phyloP scores from a whole-genome alignment of 2,888 invertebrate genomes.

The Gymnocheta viridis region DNA sequence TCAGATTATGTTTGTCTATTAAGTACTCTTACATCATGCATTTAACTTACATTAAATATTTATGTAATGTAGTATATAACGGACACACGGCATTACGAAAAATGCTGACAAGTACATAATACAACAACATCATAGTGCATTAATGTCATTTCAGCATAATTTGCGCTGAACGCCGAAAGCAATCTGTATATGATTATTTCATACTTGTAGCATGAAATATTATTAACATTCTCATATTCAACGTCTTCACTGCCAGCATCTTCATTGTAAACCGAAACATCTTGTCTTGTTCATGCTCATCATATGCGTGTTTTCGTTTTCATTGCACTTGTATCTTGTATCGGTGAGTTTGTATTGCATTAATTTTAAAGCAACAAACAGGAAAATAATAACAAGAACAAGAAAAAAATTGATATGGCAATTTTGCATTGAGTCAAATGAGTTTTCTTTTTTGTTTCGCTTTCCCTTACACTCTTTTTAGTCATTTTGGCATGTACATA shows the following conservation, averaged over 20 bases:
- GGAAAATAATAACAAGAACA: constrained; percentile 4
- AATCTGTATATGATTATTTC: constrained; percentile 37
- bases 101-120: neutral
- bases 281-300: neutral
- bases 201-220: constrained; percentile 36
- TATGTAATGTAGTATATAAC: neutral
- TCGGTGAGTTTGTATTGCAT: constrained; percentile 28
- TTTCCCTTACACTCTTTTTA: neutral
- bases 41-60: too few relatives aligned
- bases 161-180: constrained; percentile 19
- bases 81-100: neutral
- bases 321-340: constrained; percentile 5
- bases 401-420: constrained; percentile 22
- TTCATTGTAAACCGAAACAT: neutral
- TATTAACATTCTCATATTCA: constrained; percentile 6
- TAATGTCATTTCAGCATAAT: constrained; percentile 33
- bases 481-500: neutral
- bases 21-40: neutral
- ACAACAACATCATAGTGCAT: constrained; percentile 29
- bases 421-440: constrained; percentile 60
- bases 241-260: constrained; percentile 9
- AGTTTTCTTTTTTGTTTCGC: constrained; percentile 30
- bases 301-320: constrained; percentile 31
- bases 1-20: neutral
- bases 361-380: constrained; percentile 35